These are phyloP conservation scores for Neelides sp. DNA, from an alignment of 1,140 invertebrate genomes.

Conservation along the genomic window DNA sequence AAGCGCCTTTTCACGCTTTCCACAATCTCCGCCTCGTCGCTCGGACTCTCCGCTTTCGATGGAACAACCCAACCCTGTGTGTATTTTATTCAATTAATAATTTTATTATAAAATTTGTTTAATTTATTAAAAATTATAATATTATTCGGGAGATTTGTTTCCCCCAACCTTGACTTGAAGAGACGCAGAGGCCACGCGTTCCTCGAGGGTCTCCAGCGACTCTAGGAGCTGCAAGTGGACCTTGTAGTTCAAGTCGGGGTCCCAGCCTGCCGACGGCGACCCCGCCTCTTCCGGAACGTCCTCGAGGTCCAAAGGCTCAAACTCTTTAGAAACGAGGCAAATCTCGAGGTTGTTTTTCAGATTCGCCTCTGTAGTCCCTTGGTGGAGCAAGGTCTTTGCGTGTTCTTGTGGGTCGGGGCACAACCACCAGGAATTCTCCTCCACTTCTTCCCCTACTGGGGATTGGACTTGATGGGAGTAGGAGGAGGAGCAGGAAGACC, in stretches of 20 bases:
- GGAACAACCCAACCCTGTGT: slow-evolving; percentile 68
- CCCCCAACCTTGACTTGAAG: slow-evolving; percentile 65
- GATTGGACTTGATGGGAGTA: no score
- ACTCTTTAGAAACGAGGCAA: slow-evolving; percentile 41
- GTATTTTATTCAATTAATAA: not conserved
- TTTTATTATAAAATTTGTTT: not conserved
- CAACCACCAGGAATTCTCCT: no score
- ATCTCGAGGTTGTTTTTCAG: slow-evolving; percentile 25
- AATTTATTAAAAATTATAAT: not conserved
- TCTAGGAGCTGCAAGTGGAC: slow-evolving; percentile 70
- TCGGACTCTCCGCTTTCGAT: slow-evolving; percentile 43
- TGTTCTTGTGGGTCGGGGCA: no score
- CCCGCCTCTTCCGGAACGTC: slow-evolving; percentile 74
- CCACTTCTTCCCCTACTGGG: no score
- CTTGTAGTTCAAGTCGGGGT: slow-evolving; percentile 54
- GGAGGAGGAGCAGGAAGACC: no score
- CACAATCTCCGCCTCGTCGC: slow-evolving; percentile 46
- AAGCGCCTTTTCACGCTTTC: slow-evolving; percentile 62
- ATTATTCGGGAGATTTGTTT: not conserved
- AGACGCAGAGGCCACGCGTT: slow-evolving; percentile 78
- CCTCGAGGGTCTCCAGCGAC: slow-evolving; percentile 80
- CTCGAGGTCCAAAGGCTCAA: no score
- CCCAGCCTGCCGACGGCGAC: slow-evolving; percentile 46
- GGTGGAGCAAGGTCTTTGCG: no score
- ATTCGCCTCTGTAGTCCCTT: no score